A percentile compares a stretch with the other conserved stretches of the same genome.
phyloP scores from a whole-genome alignment of 2,888 invertebrate species.

The Andrena trimmerana region DNA sequence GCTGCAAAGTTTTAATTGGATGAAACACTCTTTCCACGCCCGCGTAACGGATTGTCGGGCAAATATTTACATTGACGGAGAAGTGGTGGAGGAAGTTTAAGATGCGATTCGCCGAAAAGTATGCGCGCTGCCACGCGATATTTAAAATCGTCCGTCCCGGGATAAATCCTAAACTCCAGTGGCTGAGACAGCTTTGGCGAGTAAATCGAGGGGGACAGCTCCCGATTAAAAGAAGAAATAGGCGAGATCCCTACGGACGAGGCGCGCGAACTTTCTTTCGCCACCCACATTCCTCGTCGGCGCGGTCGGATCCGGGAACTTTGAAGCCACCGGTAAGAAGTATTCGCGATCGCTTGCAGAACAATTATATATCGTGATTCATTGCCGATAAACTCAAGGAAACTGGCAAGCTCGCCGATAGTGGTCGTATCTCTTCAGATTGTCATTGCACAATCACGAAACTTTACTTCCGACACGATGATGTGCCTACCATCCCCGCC shows the following conservation, averaged over 20 bases:
- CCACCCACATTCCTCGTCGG: slow-evolving; percentile 11
- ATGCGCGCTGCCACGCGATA: slow-evolving; percentile 10
- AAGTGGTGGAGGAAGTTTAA: neutral
- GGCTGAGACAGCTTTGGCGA: neutral
- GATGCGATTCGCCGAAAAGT: neutral
- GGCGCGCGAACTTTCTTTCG: neutral
- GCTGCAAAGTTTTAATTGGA: no score
- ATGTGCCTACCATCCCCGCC: neutral
- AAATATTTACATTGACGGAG: neutral
- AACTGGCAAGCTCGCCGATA: neutral
- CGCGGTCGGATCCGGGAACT: neutral
- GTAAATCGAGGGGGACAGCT: slow-evolving; percentile 10
- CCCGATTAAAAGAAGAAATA: slow-evolving; percentile 30
- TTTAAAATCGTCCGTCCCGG: slow-evolving; percentile 19
- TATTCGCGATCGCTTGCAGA: neutral
- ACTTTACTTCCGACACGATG: neutral
- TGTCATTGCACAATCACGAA: slow-evolving; percentile 3
- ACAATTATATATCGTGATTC: neutral
- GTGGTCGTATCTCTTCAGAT: neutral
- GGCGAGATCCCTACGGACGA: neutral
- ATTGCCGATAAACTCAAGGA: neutral
- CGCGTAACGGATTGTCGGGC: neutral
- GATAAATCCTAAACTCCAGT: slow-evolving; percentile 10
- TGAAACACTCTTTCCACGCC: no score
- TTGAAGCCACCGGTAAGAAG: neutral